Base-by-base conservation (phyloP, 1,140 invertebrate species). In the Aphelenchoides avenae region DNA sequence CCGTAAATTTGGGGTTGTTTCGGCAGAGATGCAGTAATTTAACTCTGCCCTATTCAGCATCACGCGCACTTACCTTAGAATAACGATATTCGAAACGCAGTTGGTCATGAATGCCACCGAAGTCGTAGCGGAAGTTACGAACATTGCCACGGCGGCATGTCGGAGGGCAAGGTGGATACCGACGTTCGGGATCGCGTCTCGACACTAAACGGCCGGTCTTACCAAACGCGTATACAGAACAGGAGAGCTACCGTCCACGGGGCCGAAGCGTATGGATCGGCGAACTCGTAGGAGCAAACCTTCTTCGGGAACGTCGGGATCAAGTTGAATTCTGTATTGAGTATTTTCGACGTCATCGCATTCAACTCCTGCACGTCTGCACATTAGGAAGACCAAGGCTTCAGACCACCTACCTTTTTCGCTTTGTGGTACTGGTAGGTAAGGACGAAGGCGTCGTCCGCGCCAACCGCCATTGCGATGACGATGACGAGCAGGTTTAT, bases 51-150 rank as follows among this genome's bases (percentile, higher is more conserved):
- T n/a, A n/a, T n/a, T n/a, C n/a, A n/a, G n/a, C n/a, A n/a, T n/a
- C n/a, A n/a, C n/a, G n/a, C n/a, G n/a, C n/a, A n/a, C n/a, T 64
- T 20, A 68, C 66, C 66, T 54, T 9, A 71, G 37, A n/a, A 71
- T 77, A 1, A 79, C 74, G 20, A 82, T 79, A 43, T 79, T 69
- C 50, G 78, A 80, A 50, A 77, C 64, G 26, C 71, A 68, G 60
- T 79, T 80, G 5, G 79, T 75, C 54, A 76, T 77, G 42, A 82
- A 78, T 43, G 81, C 79, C 13, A 78, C 75, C 1, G 80, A 76
- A 1, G 81, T 81, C n/a, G 80, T 82, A 0, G 78, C 62, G 30
- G 78, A 80, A 11, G 80, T 81, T 20, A 82, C 78, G 56, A 82
- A 77, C 78, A 82, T 80, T 11, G 80, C 78, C 29, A 78, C 53